These are phyloP conservation scores for Microtus montanus DNA, from an alignment of 2,113 vertebrate genomes.

Conservation along the genomic window DNA sequence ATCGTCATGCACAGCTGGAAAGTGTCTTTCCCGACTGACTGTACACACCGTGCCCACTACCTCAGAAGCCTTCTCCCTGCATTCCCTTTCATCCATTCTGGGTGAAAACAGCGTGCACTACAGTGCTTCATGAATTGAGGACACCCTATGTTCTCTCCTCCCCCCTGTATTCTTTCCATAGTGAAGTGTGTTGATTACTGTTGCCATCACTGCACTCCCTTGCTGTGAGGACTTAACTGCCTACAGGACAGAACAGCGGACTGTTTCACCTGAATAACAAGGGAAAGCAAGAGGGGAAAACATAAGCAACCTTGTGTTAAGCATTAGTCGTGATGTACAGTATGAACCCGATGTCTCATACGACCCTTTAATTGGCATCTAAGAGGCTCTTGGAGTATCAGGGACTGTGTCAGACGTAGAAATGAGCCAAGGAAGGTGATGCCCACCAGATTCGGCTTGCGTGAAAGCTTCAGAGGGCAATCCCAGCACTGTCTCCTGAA, in stretches of 20 bases:
- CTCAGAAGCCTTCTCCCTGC: rapidly evolving
- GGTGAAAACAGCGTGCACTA: rapidly evolving
- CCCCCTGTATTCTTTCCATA: neutral
- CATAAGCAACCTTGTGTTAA: neutral
- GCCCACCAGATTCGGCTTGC: too few species aligned
- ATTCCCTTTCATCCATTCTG: rapidly evolving
- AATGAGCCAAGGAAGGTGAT: neutral
- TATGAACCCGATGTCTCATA: too few species aligned
- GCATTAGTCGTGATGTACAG: rapidly evolving
- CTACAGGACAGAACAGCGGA: too few species aligned
- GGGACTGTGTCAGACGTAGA: neutral
- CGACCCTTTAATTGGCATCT: neutral
- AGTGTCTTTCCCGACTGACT: rapidly evolving
- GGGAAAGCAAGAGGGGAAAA: neutral
- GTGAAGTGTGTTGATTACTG: neutral
- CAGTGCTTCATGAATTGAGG: neutral
- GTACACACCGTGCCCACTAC: rapidly evolving
- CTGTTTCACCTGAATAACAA: neutral
- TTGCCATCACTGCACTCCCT: too few species aligned
- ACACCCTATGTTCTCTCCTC: rapidly evolving
- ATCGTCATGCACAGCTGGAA: rapidly evolving
- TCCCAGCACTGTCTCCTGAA: neutral
- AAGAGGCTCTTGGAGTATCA: neutral
- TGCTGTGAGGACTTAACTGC: neutral
- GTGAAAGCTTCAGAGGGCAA: neutral